phyloP scores from a whole-genome alignment of 2,113 vertebrate species.

The Meleagris gallopavo region DNA sequence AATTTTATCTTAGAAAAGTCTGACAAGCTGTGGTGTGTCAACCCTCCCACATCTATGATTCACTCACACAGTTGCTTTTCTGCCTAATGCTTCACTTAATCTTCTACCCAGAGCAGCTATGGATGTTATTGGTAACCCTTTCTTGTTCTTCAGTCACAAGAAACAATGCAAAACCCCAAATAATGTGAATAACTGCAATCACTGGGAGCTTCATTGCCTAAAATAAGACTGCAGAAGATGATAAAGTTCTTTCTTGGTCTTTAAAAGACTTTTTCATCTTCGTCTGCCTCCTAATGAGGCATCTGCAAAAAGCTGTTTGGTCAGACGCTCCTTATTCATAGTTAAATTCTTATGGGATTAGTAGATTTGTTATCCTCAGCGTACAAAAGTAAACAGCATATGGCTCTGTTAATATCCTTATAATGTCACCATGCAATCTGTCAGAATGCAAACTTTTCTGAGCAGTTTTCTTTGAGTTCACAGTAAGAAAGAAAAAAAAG shows the following conservation, averaged over 20 bases:
- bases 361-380: conserved; percentile 24
- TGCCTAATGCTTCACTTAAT: background rate
- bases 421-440: conserved; percentile 44
- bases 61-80: background rate
- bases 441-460: conserved; percentile 9
- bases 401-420: conserved; percentile 34
- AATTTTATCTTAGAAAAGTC: background rate
- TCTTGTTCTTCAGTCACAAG: background rate
- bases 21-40: conserved; percentile 24
- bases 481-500: background rate
- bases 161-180: background rate
- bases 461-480: background rate
- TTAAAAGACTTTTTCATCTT: conserved; percentile 17
- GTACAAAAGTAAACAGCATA: conserved; percentile 56
- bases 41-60: conserved; percentile 4
- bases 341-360: conserved; percentile 40
- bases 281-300: background rate
- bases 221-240: background rate
- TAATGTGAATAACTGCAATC: background rate
- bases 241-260: background rate
- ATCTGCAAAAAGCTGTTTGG: conserved; percentile 28
- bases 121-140: background rate
- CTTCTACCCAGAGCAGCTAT: background rate
- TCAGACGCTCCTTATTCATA: background rate
- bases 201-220: background rate